A percentile compares a stretch with the other conserved stretches of the same genome.
Conservation (phyloP, 1,140 invertebrate genomes). For the Ditylenchus dipsaci region DNA sequence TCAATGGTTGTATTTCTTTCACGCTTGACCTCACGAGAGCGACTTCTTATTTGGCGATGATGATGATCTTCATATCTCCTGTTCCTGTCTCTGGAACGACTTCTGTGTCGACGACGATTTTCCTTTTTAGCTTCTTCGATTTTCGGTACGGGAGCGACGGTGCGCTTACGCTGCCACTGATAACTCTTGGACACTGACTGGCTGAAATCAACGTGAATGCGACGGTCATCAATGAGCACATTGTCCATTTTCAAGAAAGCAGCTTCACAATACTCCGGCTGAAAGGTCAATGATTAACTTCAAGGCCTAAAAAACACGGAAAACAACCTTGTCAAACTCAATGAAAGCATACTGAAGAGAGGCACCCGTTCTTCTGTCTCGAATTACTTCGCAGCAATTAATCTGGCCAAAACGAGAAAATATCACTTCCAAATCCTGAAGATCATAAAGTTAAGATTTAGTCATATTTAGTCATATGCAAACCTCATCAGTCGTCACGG, state of each 20-base stretch:
- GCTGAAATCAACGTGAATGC: constrained; percentile 99
- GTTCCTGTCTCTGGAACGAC: too few relatives aligned
- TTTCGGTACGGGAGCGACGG: too few relatives aligned
- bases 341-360: constrained; percentile 99
- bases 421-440: constrained; percentile 73
- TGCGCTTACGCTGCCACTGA: too few relatives aligned
- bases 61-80: too few relatives aligned
- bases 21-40: too few relatives aligned
- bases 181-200: constrained; percentile 73
- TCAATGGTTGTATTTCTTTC: too few relatives aligned
- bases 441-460: too few relatives aligned
- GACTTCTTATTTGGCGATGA: too few relatives aligned
- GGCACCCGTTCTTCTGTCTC: constrained; percentile 83
- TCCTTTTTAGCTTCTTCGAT: too few relatives aligned
- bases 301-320: too few relatives aligned
- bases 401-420: constrained; percentile 94
- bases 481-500: constrained; percentile 86
- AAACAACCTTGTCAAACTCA: constrained; percentile 79
- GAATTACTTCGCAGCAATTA: constrained; percentile 89
- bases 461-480: too few relatives aligned
- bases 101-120: too few relatives aligned
- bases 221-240: constrained; percentile 92
- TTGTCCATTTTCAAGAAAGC: constrained; percentile 99
- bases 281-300: constrained; percentile 19
- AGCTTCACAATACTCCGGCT: constrained; percentile 82